These are phyloP conservation scores for Mormyrus lacerda DNA, from an alignment of 2,113 vertebrate species.

Conservation along the genomic window DNA sequence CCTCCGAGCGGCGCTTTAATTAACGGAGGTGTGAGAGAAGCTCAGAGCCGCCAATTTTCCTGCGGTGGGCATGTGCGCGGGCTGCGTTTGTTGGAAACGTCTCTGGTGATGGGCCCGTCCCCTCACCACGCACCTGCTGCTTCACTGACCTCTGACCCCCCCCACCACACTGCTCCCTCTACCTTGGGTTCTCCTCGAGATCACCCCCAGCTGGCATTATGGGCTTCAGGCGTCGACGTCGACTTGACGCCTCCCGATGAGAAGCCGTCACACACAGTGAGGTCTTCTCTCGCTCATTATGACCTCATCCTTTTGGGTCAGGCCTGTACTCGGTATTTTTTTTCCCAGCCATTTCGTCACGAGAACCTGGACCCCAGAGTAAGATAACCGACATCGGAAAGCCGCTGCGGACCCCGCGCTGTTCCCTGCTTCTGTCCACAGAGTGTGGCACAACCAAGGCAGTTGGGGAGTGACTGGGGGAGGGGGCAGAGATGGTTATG, in stretches of 20 bases:
- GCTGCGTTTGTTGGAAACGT: conserved; percentile 6
- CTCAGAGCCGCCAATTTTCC: conserved; percentile 43
- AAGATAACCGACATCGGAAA: background rate
- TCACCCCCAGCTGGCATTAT: background rate
- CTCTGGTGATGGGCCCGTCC: background rate
- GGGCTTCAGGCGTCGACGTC: background rate
- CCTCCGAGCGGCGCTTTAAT: conserved; percentile 50
- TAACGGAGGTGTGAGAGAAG: conserved; percentile 48
- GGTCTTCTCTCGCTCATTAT: background rate
- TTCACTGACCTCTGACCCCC: background rate
- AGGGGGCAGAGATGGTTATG: background rate
- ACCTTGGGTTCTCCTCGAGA: background rate
- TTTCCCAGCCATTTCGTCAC: background rate
- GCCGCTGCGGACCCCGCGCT: background rate
- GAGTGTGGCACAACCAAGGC: background rate
- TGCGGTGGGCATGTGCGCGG: conserved; percentile 31
- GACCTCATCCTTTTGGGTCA: background rate
- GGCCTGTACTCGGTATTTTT: background rate
- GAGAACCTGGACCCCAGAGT: background rate
- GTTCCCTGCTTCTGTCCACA: background rate
- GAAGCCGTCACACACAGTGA: background rate
- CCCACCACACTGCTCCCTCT: background rate
- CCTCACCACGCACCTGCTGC: background rate
- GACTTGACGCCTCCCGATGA: background rate
- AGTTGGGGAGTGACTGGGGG: background rate